phyloP scores from a whole-genome alignment of 2,888 invertebrate genomes.

The Apocheima hispidaria region DNA sequence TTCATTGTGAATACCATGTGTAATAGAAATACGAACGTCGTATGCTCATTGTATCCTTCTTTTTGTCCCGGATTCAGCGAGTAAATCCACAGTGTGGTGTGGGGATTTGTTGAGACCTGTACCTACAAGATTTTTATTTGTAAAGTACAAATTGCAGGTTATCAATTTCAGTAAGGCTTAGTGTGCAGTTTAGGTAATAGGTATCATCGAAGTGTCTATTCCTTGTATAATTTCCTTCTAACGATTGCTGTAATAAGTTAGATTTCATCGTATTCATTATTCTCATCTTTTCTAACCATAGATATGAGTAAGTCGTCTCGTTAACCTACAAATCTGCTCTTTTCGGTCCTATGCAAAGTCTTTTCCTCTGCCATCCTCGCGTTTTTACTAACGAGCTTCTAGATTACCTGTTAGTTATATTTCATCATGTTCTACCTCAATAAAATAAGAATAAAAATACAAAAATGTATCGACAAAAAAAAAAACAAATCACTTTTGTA shows the following conservation, averaged over 20 bases:
- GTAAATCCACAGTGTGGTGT: constrained; percentile 49
- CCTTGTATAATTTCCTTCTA: no score
- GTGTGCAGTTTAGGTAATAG: background rate
- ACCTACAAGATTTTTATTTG: constrained; percentile 23
- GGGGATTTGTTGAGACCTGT: constrained; percentile 35
- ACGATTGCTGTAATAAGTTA: no score
- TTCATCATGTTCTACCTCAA: no score
- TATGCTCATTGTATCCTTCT: constrained; percentile 60
- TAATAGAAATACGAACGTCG: constrained; percentile 64
- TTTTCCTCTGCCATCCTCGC: no score
- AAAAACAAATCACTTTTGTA: background rate
- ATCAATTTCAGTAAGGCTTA: constrained; percentile 1
- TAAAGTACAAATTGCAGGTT: constrained; percentile 9
- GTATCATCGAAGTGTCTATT: background rate
- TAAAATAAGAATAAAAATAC: no score
- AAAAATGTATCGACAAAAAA: background rate
- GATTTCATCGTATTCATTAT: no score
- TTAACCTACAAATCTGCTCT: no score
- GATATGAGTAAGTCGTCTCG: no score
- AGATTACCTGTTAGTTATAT: no score
- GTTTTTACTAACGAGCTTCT: no score
- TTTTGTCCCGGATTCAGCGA: constrained; percentile 57
- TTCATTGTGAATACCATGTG: constrained; percentile 75
- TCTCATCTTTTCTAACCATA: no score
- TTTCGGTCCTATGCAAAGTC: no score